Conservation (phyloP, 2,113 vertebrate genomes). For the Albula goreensis region DNA sequence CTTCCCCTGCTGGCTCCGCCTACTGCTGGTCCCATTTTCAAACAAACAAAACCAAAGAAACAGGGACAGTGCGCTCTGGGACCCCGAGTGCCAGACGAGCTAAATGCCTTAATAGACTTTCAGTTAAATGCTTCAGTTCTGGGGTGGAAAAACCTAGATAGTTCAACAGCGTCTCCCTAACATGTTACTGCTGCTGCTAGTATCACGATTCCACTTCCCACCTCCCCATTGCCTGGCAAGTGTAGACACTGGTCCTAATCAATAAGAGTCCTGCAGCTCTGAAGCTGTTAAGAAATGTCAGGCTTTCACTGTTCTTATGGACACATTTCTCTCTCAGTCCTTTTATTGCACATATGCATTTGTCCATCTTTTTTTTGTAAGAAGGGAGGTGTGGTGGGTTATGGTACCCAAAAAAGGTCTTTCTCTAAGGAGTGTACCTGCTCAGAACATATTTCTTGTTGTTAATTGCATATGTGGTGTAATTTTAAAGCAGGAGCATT, state of each 20-base stretch:
- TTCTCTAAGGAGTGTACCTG: too few relatives aligned
- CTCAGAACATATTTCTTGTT: too few relatives aligned
- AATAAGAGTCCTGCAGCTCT: slow-evolving; percentile 35
- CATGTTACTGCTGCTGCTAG: slow-evolving; percentile 23
- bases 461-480: too few relatives aligned
- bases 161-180: not conserved
- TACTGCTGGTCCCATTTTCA: not conserved
- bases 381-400: too few relatives aligned
- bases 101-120: slow-evolving; percentile 41
- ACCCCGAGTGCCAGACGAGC: slow-evolving; percentile 29
- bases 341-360: too few relatives aligned
- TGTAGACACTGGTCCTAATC: slow-evolving; percentile 28
- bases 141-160: not conserved
- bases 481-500: too few relatives aligned
- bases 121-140: slow-evolving; percentile 1
- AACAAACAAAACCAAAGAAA: not conserved
- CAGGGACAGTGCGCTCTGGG: not conserved
- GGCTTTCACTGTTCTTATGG: too few relatives aligned
- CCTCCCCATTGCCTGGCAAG: slow-evolving; percentile 35
- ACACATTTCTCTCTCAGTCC: too few relatives aligned
- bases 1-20: slow-evolving; percentile 20
- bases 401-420: too few relatives aligned
- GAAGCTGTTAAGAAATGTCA: slow-evolving; percentile 24
- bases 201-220: slow-evolving; percentile 36
- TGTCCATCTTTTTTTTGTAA: too few relatives aligned